Base-by-base conservation (phyloP, 92 coral and sea anemone species). In the Phenganax marumi region DNA sequence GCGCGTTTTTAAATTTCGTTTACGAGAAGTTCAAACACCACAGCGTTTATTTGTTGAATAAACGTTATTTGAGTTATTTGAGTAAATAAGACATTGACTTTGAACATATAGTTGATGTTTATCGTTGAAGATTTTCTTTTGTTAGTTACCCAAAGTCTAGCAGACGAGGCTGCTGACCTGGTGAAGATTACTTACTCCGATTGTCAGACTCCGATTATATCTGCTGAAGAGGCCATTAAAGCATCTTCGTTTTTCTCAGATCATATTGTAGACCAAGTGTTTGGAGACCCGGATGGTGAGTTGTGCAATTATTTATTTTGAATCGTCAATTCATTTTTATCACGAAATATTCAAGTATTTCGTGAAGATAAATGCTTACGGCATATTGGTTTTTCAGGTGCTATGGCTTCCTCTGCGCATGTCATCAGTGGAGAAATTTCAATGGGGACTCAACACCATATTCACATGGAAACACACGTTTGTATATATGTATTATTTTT, bases 401-500 rank as follows among this genome's bases (percentile, higher is more conserved):
- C 93, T 52, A 89, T 94, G 84, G 80, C 90, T 18, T 84, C 86
- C 9, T 89, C 97, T 13, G 85, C 88, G 43, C 88, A 90, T 26
- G 86, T 90, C 73, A 87, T 94, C 5, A 65, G 79, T 61, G 97
- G 97, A 8, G 86, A 89, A 33, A 84, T 94, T 64, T 78, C 86
- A 26, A 81, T 90, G 70, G 97, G 90, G 80, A 89, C 92, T 0
- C 97, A 94, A 64, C 96, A 94, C 63, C 97, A 94, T 83, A 75
- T 91, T 78, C 91, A 91, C 76, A 87, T 94, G 97, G 97, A 94
- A 75, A 94, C 93, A 19, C 97, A 94, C 90, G 97, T 94, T 49
- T 52, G 81, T 62, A 81, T 49, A 21, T 39, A 48, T 49, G 33
- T 49, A 1, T 50, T 26, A 39, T 18, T 50, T 14, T 14, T 57